These are phyloP conservation scores for Yponomeuta cagnagella DNA, from an alignment of 2,888 invertebrate genomes.

Conservation along the genomic window DNA sequence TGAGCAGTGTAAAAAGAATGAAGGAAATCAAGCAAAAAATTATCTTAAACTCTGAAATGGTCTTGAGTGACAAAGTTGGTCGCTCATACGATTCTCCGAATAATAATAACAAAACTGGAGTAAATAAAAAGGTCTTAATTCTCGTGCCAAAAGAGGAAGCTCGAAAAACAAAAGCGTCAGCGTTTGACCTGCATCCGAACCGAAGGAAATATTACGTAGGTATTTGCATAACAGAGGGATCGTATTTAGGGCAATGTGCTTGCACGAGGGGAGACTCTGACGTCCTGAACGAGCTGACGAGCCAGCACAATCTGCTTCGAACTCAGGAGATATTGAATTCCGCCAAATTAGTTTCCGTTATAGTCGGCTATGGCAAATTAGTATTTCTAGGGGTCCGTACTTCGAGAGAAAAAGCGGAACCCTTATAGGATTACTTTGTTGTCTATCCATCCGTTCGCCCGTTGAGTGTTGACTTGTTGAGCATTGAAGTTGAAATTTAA, in stretches of 20 bases:
- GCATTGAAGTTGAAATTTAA: too few relatives aligned
- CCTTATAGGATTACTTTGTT: too few relatives aligned
- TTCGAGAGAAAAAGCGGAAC: too few relatives aligned
- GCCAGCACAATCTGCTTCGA: slow-evolving; percentile 51
- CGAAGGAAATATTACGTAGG: slow-evolving; percentile 34
- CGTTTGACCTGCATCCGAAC: slow-evolving; percentile 2
- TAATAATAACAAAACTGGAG: too few relatives aligned
- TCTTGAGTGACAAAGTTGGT: background rate
- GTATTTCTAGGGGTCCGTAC: too few relatives aligned
- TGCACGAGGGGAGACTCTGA: slow-evolving; percentile 25
- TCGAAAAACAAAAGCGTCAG: background rate
- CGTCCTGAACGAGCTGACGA: slow-evolving; percentile 19
- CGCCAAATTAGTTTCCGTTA: too few relatives aligned
- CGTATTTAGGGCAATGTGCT: slow-evolving; percentile 53
- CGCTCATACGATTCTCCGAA: background rate
- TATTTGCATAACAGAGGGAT: slow-evolving; percentile 51
- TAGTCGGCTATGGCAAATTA: too few relatives aligned
- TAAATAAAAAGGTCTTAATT: too few relatives aligned
- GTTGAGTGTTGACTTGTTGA: too few relatives aligned
- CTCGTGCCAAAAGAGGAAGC: background rate
- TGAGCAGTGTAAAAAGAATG: too few relatives aligned
- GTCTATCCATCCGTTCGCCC: too few relatives aligned
- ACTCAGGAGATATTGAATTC: slow-evolving; percentile 16
- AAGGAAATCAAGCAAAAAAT: too few relatives aligned
- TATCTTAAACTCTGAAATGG: background rate